Percentiles rank a stretch among this genome's conserved stretches.
These are phyloP conservation scores for Zosterops lateralis DNA, from an alignment of 2,113 vertebrate genomes.

Conservation along the genomic window DNA sequence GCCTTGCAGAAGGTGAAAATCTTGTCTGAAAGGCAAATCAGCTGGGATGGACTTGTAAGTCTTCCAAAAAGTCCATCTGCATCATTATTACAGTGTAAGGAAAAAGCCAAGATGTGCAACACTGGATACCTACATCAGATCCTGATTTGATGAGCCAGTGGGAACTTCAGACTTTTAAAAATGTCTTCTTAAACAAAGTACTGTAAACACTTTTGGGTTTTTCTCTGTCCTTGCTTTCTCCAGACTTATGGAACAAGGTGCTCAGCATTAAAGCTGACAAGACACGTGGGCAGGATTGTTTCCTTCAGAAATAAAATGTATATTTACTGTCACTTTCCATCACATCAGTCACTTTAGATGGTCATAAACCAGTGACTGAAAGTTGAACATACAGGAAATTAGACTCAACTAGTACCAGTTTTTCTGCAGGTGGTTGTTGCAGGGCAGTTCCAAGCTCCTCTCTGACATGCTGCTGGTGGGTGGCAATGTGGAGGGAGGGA, in stretches of 20 bases:
- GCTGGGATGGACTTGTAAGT: not conserved
- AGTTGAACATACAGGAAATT: not conserved
- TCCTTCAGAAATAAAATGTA: not conserved
- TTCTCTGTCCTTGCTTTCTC: not conserved
- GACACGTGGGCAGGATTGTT: not conserved
- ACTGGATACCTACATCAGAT: not conserved
- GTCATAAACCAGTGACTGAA: not conserved
- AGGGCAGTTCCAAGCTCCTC: not conserved
- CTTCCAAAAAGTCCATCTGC: not conserved
- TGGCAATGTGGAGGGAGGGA: not conserved
- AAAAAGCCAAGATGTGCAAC: not conserved
- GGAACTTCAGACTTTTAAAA: not conserved
- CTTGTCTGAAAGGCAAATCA: not conserved
- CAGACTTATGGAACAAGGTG: not conserved
- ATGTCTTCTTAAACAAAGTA: not conserved
- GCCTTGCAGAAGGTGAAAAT: not conserved
- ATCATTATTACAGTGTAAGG: not conserved
- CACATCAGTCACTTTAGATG: not conserved
- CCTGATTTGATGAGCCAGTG: not conserved
- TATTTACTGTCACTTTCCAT: not conserved
- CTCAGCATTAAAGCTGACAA: not conserved
- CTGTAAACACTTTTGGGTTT: not conserved
- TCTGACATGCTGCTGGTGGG: not conserved
- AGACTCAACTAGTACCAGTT: not conserved
- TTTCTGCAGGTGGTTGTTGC: not conserved